phyloP scores from a whole-genome alignment of 1,140 invertebrate genomes.

The Drosophila micromelanica region DNA sequence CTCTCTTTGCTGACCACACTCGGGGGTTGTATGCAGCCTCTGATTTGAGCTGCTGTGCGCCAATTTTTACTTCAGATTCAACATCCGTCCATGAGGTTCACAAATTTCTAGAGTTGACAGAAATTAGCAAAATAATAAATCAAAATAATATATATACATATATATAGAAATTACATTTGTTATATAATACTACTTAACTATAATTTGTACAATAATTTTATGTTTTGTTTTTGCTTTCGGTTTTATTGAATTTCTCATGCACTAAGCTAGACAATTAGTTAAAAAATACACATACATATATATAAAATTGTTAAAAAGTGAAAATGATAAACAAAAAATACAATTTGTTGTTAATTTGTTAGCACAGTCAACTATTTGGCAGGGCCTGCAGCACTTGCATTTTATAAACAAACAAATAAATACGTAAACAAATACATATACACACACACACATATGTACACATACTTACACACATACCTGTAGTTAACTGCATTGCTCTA shows the following conservation, averaged over 20 bases:
- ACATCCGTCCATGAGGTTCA: constrained; percentile 83
- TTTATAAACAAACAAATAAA: constrained; percentile 41
- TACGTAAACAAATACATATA: background rate
- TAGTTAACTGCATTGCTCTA: constrained; percentile 54
- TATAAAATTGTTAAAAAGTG: constrained; percentile 1
- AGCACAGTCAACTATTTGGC: constrained; percentile 50
- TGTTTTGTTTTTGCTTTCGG: constrained; percentile 14
- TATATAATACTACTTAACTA: constrained; percentile 12
- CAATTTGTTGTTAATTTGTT: constrained; percentile 57
- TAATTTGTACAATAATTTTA: constrained; percentile 16
- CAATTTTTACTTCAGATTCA: constrained; percentile 79
- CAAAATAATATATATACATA: background rate
- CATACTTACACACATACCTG: constrained; percentile 39
- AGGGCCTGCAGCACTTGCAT: constrained; percentile 60
- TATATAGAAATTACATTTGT: constrained; percentile 12
- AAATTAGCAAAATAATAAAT: constrained; percentile 25
- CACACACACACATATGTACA: constrained; percentile 14
- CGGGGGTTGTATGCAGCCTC: constrained; percentile 76
- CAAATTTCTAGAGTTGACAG: constrained; percentile 48
- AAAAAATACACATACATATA: background rate
- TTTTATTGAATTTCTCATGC: constrained; percentile 7
- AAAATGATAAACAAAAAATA: background rate
- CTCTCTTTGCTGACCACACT: constrained; percentile 58
- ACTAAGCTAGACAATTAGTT: constrained; percentile 10
- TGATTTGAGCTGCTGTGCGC: constrained; percentile 67